Percentiles rank a stretch among this genome's conserved stretches.
phyloP scores from a whole-genome alignment of 2,113 vertebrate species.

The Chamaetylas fuelleborni region DNA sequence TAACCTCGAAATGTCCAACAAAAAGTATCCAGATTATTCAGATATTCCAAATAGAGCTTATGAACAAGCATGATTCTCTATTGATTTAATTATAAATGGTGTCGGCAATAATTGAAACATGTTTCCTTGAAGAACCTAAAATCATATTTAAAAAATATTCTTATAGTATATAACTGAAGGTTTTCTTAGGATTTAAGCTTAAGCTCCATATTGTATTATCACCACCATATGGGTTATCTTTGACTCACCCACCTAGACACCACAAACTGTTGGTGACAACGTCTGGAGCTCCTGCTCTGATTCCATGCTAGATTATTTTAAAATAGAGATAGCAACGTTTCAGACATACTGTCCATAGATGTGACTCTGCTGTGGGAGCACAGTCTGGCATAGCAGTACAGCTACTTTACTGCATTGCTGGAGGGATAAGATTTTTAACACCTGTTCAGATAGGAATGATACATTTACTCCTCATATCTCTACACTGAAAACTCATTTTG shows the following conservation, averaged over 20 bases:
- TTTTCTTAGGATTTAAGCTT: slow-evolving; percentile 6
- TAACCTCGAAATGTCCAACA: background rate
- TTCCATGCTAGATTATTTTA: slow-evolving; percentile 15
- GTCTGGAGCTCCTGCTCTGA: background rate
- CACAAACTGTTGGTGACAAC: slow-evolving; percentile 12
- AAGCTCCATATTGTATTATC: slow-evolving; percentile 33
- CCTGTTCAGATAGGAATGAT: slow-evolving; percentile 32
- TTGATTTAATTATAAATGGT: slow-evolving; percentile 10
- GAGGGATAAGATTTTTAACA: slow-evolving; percentile 33
- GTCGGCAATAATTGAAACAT: background rate
- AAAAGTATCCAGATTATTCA: background rate
- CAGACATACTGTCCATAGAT: background rate
- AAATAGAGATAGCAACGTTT: slow-evolving; percentile 13
- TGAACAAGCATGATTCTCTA: background rate
- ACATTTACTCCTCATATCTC: slow-evolving; percentile 23
- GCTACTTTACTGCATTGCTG: background rate
- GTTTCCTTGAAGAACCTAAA: background rate
- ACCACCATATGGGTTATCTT: slow-evolving; percentile 36
- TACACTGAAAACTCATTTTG: slow-evolving; percentile 51
- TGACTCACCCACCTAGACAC: slow-evolving; percentile 20
- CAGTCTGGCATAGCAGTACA: background rate
- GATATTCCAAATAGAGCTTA: background rate
- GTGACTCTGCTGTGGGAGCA: background rate
- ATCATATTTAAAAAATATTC: background rate
- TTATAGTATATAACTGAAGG: background rate